A percentile compares a stretch with the other conserved stretches of the same genome.
phyloP scores from a whole-genome alignment of 1,140 invertebrate species.

The Nephila pilipes region DNA sequence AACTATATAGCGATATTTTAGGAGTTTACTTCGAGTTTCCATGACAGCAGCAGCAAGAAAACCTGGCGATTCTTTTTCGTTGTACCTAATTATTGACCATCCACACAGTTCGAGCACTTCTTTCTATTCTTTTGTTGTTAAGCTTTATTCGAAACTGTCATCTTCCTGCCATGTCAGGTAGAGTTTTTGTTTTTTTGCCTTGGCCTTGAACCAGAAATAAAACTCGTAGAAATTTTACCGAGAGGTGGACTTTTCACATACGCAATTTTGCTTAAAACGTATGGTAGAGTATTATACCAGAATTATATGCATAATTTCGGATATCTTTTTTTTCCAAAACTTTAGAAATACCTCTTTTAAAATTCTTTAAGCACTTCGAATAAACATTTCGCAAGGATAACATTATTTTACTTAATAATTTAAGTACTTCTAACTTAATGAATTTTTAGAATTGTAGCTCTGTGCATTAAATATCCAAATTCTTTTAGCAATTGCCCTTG shows the following conservation, averaged over 20 bases:
- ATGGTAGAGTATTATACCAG: too few species aligned
- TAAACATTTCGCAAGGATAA: too few species aligned
- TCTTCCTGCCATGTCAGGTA: background rate
- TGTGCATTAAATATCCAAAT: too few species aligned
- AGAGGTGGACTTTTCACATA: background rate
- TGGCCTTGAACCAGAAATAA: background rate
- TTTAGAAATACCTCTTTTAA: too few species aligned
- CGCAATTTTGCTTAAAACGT: too few species aligned
- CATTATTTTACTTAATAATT: too few species aligned
- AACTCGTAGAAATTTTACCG: background rate
- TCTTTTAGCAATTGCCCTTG: too few species aligned
- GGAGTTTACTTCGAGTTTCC: background rate
- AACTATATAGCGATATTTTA: background rate
- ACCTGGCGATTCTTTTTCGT: background rate
- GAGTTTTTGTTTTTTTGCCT: background rate
- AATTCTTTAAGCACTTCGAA: too few species aligned
- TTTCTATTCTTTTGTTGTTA: background rate
- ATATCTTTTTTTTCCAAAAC: too few species aligned
- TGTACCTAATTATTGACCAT: constrained; percentile 1
- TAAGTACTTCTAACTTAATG: too few species aligned
- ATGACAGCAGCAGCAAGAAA: background rate
- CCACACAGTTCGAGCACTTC: background rate
- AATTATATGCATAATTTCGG: too few species aligned
- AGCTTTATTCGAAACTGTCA: background rate
- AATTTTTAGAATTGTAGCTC: too few species aligned